phyloP scores from a whole-genome alignment of 2,888 invertebrate genomes.

The Dichetophora obliterata region DNA sequence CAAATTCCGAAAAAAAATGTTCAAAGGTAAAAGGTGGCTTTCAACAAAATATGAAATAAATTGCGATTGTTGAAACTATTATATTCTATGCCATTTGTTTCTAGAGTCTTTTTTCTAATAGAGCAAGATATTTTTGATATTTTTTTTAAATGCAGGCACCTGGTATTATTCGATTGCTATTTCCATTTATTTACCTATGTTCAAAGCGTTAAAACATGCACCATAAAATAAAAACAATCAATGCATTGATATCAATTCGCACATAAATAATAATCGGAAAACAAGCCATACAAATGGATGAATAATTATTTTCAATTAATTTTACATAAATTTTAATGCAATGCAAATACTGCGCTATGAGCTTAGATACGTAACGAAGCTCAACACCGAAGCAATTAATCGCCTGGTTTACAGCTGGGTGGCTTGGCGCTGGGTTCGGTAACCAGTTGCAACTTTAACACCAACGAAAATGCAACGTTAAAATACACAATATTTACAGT shows the following conservation, averaged over 20 bases:
- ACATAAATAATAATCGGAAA: conserved; percentile 22
- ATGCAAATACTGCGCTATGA: neutral
- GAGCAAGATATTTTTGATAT: too few species aligned
- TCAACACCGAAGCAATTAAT: conserved; percentile 4
- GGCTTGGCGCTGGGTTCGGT: neutral
- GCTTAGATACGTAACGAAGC: neutral
- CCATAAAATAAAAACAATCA: conserved; percentile 2
- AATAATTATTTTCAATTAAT: conserved; percentile 26
- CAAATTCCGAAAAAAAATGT: too few species aligned
- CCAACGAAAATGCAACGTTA: neutral
- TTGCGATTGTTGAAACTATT: too few species aligned
- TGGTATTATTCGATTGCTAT: too few species aligned
- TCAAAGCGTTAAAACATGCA: neutral
- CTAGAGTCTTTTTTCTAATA: too few species aligned
- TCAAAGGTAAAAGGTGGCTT: too few species aligned
- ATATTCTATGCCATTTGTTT: too few species aligned
- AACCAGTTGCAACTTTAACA: conserved; percentile 17
- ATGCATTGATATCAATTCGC: neutral
- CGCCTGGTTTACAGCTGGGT: neutral
- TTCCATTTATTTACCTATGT: too few species aligned
- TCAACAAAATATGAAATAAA: too few species aligned
- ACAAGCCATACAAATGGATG: neutral
- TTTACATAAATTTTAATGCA: conserved; percentile 22
- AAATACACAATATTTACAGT: neutral
- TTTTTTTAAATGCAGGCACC: too few species aligned